phyloP scores from a whole-genome alignment of 2,113 vertebrate species.

The Lamprotornis superbus region DNA sequence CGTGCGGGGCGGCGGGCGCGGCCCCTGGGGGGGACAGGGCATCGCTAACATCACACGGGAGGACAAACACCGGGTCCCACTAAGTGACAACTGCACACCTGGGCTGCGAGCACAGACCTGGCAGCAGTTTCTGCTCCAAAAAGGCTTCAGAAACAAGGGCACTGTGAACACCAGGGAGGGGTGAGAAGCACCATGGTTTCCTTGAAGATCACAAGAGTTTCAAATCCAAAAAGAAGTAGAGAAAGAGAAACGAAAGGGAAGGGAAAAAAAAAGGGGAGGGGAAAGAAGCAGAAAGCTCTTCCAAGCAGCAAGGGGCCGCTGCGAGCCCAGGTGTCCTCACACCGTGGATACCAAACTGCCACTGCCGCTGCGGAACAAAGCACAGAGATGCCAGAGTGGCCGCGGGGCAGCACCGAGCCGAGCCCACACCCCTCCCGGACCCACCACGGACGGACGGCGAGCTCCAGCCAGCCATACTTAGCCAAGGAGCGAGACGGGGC shows the following conservation, averaged over 20 bases:
- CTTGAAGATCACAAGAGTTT: constrained; percentile 71
- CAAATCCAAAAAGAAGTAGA: constrained; percentile 58
- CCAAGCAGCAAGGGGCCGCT: constrained; percentile 71
- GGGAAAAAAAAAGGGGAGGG: neutral
- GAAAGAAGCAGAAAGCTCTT: constrained; percentile 66
- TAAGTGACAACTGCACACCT: neutral
- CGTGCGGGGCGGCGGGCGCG: constrained; percentile 37
- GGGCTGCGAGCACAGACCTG: constrained; percentile 6
- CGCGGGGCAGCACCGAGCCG: neutral
- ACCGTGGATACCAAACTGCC: constrained; percentile 98
- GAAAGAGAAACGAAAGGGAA: constrained; percentile 43
- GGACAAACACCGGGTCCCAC: constrained; percentile 45
- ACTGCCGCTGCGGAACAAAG: constrained; percentile 91
- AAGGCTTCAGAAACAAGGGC: constrained; percentile 60
- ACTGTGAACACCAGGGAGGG: constrained; percentile 36
- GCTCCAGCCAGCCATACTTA: neutral
- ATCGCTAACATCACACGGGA: constrained; percentile 23
- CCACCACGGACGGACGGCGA: accelerated
- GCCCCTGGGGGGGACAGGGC: constrained; percentile 54
- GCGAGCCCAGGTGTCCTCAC: constrained; percentile 84
- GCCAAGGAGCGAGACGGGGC: accelerated
- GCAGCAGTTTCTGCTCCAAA: constrained; percentile 56
- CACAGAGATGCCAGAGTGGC: constrained; percentile 78
- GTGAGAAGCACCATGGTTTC: constrained; percentile 77
- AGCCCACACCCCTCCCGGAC: neutral